Base-by-base conservation (phyloP, 2,888 invertebrate genomes). In the Sycophila texana region DNA sequence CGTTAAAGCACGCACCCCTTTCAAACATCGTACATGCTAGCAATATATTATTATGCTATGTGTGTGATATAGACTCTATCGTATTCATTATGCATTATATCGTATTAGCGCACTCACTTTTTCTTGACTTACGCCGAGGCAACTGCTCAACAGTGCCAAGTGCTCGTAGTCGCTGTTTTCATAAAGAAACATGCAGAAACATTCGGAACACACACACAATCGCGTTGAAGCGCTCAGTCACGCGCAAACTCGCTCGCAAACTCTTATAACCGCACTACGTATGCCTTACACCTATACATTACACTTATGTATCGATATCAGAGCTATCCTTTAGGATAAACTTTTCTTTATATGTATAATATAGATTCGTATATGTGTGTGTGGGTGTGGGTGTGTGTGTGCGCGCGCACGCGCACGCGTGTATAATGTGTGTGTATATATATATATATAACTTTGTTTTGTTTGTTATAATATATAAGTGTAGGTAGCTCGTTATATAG, bases 11-110 rank as follows among this genome's bases (percentile, higher is more conserved):
- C 77, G 20, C 78, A 60, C 68, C 74, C 22, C 14, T 18, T 57
- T 12, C 60, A 89, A 89, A 89, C 88, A 89, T 87, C 88, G 86
- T 89, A 88, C 87, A 89, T 88, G 86, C 87, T 89, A 89, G 88
- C 88, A 89, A 90, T 89, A 89, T 89, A 90, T 89, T 89, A 89
- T 88, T 90, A 89, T 89, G 90, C 89, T 89, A 87, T 90, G 86
- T 83, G 82, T 89, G 87, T 88, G 87, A 89, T 89, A 89, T 90
- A 90, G 88, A 89, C 86, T 90, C 88, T 89, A 89, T 88, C 86
- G 87, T 89, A 88, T 88, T 86, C 66, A 84, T 89, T 87, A 88
- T 89, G 87, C 77, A 78, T 79, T 86, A 87, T 89, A 88, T 86
- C 86, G 84, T 88, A 87, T 86, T 66, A 81, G 84, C 86, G 83